A percentile compares a stretch with the other conserved stretches of the same genome.
These are phyloP conservation scores for Podocnemis expansa DNA, from an alignment of 2,113 vertebrate species.

Conservation along the genomic window DNA sequence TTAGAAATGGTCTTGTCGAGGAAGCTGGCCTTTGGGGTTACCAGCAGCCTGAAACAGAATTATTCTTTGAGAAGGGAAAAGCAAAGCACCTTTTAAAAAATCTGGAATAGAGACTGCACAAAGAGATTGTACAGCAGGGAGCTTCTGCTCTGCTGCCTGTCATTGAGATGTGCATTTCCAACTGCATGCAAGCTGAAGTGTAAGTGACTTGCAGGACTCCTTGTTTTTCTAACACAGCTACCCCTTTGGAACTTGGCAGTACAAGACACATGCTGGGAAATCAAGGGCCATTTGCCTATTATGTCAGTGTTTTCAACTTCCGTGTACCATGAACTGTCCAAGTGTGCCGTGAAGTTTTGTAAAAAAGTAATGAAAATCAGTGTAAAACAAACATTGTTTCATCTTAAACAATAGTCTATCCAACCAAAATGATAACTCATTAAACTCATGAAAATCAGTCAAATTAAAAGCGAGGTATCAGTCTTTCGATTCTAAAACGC, in stretches of 20 bases:
- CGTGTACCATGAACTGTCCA: too few relatives aligned
- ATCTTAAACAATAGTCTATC: too few relatives aligned
- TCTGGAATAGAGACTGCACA: background rate
- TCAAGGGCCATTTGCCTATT: background rate
- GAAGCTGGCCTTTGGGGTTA: background rate
- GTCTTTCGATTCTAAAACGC: too few relatives aligned
- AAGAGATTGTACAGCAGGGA: fast-evolving
- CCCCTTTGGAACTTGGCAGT: too few relatives aligned
- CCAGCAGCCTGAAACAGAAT: background rate
- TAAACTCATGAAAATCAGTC: too few relatives aligned
- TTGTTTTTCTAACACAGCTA: too few relatives aligned
- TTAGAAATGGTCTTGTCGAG: background rate
- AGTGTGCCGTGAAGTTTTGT: too few relatives aligned
- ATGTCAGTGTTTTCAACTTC: too few relatives aligned
- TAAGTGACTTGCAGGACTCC: background rate
- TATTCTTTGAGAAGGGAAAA: background rate
- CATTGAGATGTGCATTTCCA: background rate
- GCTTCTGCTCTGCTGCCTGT: background rate
- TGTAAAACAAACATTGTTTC: too few relatives aligned
- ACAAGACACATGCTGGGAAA: background rate
- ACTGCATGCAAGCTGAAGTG: background rate
- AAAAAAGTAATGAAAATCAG: too few relatives aligned
- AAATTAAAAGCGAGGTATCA: too few relatives aligned
- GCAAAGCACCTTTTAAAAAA: background rate
- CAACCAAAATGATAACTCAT: too few relatives aligned